A percentile compares a stretch with the other conserved stretches of the same genome.
Conservation (phyloP, 1,140 invertebrate species). For the Agrypnia vestita region DNA sequence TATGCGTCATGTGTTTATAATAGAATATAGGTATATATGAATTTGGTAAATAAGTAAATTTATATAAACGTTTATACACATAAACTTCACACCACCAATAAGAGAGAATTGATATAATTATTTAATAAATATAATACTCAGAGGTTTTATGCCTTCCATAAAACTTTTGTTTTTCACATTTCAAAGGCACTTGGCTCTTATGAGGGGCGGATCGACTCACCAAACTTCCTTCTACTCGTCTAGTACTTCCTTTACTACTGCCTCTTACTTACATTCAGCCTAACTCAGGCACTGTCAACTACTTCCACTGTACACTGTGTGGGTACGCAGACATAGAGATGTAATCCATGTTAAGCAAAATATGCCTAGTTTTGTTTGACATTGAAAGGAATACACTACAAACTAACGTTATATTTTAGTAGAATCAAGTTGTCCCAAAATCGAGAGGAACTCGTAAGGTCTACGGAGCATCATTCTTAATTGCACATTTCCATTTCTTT, state of each 20-base stretch:
- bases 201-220: slow-evolving; percentile 47
- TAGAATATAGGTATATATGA: slow-evolving; percentile 28
- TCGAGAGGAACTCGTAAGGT: too few species aligned
- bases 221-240: not conserved
- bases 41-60: slow-evolving; percentile 36
- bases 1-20: slow-evolving; percentile 23
- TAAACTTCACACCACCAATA: slow-evolving; percentile 41
- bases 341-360: too few species aligned
- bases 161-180: slow-evolving; percentile 46
- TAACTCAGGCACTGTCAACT: not conserved
- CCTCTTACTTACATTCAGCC: not conserved
- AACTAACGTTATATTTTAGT: too few species aligned
- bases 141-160: slow-evolving; percentile 42
- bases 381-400: too few species aligned
- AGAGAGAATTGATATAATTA: slow-evolving; percentile 44
- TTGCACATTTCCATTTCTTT: not conserved
- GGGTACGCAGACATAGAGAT: too few species aligned
- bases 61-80: slow-evolving; percentile 39
- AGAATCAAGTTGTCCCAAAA: too few species aligned
- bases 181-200: slow-evolving; percentile 55
- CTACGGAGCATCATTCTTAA: too few species aligned
- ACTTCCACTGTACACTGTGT: too few species aligned
- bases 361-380: too few species aligned
- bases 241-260: not conserved
- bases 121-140: slow-evolving; percentile 50